Evolutionary conservation across 2,888 invertebrate genomes (phyloP).

Genomic region (Eristalis intricaria): DNA sequence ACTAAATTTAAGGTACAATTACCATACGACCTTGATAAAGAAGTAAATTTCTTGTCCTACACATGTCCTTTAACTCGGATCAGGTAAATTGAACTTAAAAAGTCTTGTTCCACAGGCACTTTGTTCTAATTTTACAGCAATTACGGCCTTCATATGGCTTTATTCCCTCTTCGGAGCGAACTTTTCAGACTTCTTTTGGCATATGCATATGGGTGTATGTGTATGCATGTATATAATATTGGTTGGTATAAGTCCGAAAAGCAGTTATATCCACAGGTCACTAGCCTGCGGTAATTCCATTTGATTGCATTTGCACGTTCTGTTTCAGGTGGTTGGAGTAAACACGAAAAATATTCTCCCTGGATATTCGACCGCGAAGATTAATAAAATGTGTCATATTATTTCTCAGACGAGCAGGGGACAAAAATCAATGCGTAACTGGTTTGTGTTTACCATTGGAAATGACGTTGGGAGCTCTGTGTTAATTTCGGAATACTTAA

Average conservation of each 20-base stretch:
- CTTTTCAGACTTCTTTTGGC: not conserved
- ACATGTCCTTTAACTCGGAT: conserved; percentile 1
- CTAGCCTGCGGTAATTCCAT: not conserved
- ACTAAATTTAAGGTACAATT: conserved; percentile 7
- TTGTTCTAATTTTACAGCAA: not conserved
- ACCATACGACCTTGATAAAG: conserved; percentile 3
- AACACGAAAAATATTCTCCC: not conserved
- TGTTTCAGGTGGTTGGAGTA: not conserved
- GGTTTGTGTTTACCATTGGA: not conserved
- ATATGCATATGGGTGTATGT: not conserved
- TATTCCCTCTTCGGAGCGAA: not conserved
- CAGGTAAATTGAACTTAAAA: not conserved
- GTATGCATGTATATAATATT: not conserved
- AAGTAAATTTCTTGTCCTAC: conserved; percentile 1
- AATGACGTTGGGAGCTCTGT: not conserved
- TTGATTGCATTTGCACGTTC: not conserved
- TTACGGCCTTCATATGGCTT: not conserved
- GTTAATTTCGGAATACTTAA: not conserved
- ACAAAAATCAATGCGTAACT: not conserved
- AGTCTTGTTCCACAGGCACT: not conserved
- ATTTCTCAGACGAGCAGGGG: not conserved
- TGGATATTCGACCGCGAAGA: not conserved
- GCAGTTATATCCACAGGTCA: not conserved
- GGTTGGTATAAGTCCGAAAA: not conserved
- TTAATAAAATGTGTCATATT: not conserved